These are phyloP conservation scores for Drosophila nasuta DNA, from an alignment of 1,140 invertebrate species.

Conservation along the genomic window DNA sequence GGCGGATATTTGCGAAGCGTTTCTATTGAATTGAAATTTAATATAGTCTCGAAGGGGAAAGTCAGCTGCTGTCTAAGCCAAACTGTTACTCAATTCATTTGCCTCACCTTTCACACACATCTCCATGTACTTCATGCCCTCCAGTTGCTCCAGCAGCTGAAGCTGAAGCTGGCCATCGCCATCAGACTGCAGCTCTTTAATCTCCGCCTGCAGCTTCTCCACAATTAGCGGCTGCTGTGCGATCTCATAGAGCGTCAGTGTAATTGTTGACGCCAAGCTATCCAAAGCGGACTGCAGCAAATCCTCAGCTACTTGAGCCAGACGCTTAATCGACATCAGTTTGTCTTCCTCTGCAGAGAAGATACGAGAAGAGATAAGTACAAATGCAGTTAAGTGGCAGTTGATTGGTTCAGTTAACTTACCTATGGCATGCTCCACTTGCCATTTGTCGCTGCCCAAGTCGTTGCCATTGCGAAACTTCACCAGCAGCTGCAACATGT, in stretches of 20 bases:
- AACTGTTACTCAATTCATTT: not conserved
- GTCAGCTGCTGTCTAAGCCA: not conserved
- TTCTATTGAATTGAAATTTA: constrained; percentile 55
- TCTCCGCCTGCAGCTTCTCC: constrained; percentile 66
- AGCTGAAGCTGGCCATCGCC: constrained; percentile 44
- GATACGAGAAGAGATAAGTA: no score
- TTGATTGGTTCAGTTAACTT: not conserved
- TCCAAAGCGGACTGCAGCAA: constrained; percentile 67
- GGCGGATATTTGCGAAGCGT: constrained; percentile 85
- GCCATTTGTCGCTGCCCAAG: constrained; percentile 60
- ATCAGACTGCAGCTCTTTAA: constrained; percentile 40
- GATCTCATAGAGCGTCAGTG: constrained; percentile 70
- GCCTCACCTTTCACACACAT: constrained; percentile 70
- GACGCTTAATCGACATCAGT: constrained; percentile 63
- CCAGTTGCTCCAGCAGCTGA: constrained; percentile 62
- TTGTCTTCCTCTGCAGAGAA: constrained; percentile 66
- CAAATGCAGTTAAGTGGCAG: not conserved
- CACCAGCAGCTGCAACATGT: constrained; percentile 73
- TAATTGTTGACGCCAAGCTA: constrained; percentile 58
- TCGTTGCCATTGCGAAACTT: constrained; percentile 79
- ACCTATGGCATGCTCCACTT: constrained; percentile 63
- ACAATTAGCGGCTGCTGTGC: constrained; percentile 66
- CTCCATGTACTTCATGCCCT: constrained; percentile 68
- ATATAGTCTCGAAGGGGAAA: not conserved
- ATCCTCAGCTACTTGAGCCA: constrained; percentile 71